These are phyloP conservation scores for Oeneis ivallda DNA, from an alignment of 2,888 invertebrate genomes.

Conservation along the genomic window DNA sequence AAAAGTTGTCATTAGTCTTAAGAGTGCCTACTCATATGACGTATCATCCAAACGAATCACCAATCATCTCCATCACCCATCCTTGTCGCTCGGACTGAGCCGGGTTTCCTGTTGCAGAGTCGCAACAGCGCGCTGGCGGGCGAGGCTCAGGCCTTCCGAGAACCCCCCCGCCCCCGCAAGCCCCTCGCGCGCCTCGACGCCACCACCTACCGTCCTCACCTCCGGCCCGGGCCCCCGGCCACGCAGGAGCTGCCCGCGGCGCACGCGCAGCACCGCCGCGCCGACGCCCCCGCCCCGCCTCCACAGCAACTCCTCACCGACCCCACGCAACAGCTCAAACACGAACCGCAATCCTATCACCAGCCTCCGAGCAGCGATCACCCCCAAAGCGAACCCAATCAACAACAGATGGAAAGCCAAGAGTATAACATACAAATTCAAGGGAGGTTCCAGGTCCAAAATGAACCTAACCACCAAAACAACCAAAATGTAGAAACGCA, in stretches of 20 bases:
- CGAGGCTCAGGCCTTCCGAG: conserved; percentile 38
- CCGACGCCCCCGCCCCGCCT: conserved; percentile 55
- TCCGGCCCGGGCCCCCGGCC: conserved; percentile 57
- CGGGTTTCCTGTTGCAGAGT: conserved; percentile 78
- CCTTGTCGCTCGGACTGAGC: conserved; percentile 56
- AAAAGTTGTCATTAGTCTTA: not conserved
- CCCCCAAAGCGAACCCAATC: conserved; percentile 6
- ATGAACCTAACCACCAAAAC: not conserved
- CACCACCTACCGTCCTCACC: conserved; percentile 65
- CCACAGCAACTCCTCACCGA: conserved; percentile 48
- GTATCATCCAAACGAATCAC: conserved; percentile 4
- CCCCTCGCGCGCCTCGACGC: conserved; percentile 56
- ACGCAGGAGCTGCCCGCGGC: conserved; percentile 42
- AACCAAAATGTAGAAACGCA: not conserved
- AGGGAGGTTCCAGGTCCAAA: conserved; percentile 1
- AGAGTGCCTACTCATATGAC: not conserved
- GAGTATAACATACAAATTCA: not conserved
- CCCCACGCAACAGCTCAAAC: conserved; percentile 23
- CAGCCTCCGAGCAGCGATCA: not conserved
- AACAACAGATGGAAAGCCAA: conserved; percentile 33
- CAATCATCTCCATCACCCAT: conserved; percentile 36
- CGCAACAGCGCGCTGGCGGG: conserved; percentile 72
- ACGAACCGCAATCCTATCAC: conserved; percentile 29
- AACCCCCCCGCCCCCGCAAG: conserved; percentile 43
- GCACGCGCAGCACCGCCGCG: conserved; percentile 58